Base-by-base conservation (phyloP, 2,797 vertebrate species). In the Octomys mimax region DNA sequence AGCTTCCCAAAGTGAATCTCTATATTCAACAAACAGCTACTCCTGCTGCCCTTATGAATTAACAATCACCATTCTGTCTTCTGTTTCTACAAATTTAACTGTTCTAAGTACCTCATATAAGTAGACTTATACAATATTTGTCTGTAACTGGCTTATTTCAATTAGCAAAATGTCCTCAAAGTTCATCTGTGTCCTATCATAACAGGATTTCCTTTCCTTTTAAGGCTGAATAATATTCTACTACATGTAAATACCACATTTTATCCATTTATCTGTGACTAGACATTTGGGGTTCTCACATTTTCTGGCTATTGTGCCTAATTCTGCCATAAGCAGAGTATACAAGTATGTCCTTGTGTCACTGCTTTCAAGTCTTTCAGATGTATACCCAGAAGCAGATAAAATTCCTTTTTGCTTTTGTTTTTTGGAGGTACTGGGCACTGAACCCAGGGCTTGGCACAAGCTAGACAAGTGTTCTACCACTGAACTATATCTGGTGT, bases 181-280 rank as follows among this genome's bases (percentile, higher is more conserved):
- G 18, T 61, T 61, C 19, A 75, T 46, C 26, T 31, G 73, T 12
- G 5, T 26, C 84, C 24, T 49, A 31, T 66, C 22, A 6, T 92
- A 49, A 28, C 18, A 39, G 52, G 57, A 80, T 79, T 62, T 91
- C 70, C 78, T 91, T 95, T 64, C 73, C 57, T 94, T 88, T 89
- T 73, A 79, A 84, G 64, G 68, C 57, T 89, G 36, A 79, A 19
- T 73, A 61, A 28, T 39, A 89, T 18, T 52, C 9, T 21, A n/a
- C 2, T 79, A 14, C 71, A 42, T 42, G 12, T 18, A 79, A 39
- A 82, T 4, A 89, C 28, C 28, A 80, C 0, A 42, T 39, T 84
- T 66, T 73, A 73, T 33, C 31, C 61, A 82, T 33, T 78, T 46
- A n/a, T 66, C 28, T 31, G 52, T 2, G 1, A 31, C 62, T 33